Base-by-base conservation (phyloP, 2,113 vertebrate species). In the Pleuronectes platessa region DNA sequence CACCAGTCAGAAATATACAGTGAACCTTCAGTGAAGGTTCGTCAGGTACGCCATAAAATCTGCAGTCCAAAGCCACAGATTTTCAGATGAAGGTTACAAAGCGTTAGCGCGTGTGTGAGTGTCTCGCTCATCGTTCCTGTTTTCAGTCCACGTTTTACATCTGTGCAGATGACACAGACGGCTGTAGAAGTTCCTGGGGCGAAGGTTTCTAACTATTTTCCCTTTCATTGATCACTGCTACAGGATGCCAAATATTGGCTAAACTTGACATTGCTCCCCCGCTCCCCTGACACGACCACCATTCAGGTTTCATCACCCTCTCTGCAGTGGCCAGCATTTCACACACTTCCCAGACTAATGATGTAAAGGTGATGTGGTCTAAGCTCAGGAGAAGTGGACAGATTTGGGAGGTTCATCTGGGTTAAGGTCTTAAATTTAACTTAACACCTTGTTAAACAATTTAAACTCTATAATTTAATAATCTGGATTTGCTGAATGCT, bases 1-100 rank as follows among this genome's bases (percentile, higher is more conserved):
- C 92, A 94, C 90, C 92, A 94, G 90, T 94, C 90, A 93, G 85
- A 93, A 92, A 92, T 92, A 89, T 89, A 92, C 89, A 94, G 74
- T 65, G 89, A 84, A 90, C 92, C 92, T 93, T 91, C 71, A 76
- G 64, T 45, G 49, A 89, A 91, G 90, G 88, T 85, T 74, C 58
- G 21, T 84, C 68, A 85, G 86, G 67, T 87, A 86, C 76, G 81
- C 75, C 61, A 69, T 75, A 35, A 76, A 86, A 86, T 83, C 85
- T 87, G 83, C 68, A 35, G 68, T 72, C 47, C 45, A 61, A 84
- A 64, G 71, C 26, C 0, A 71, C 78, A 80, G 74, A 79, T 84
- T 78, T 64, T 89, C 70, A 67, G 54, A 81, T 86, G 71, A 75
- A 61, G 68, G 71, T 72, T 76, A 82, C 78, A 79, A 87, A 88